phyloP scores from a whole-genome alignment of 1,140 invertebrate genomes.

The Orchesella cincta region DNA sequence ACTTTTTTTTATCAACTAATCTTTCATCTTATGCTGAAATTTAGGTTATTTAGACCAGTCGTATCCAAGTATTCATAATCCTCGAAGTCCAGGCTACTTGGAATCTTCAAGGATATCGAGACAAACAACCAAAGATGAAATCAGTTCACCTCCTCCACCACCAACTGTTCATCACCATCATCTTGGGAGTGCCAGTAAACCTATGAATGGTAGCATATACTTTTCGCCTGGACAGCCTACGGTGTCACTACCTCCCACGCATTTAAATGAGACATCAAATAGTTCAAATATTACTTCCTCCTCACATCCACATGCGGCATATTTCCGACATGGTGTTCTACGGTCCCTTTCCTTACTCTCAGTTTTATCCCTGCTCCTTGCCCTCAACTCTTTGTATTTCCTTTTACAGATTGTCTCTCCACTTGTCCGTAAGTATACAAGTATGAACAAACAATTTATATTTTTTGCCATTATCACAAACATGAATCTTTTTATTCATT shows the following conservation, averaged over 20 bases:
- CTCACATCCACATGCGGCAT: constrained; percentile 27
- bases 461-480: no score
- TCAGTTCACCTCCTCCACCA: constrained; percentile 22
- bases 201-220: constrained; percentile 49
- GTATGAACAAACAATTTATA: constrained; percentile 1
- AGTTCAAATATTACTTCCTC: constrained; percentile 39
- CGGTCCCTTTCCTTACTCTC: constrained; percentile 46
- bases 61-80: constrained; percentile 48
- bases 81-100: constrained; percentile 37
- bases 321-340: constrained; percentile 48
- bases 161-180: constrained; percentile 13
- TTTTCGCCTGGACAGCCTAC: constrained; percentile 41
- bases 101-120: constrained; percentile 47
- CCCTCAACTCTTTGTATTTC: constrained; percentile 49
- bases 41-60: constrained; percentile 49
- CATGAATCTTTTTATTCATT: no score
- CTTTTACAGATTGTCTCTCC: constrained; percentile 48
- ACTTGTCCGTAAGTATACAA: constrained; percentile 39
- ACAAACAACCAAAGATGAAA: constrained; percentile 32
- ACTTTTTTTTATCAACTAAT: neutral
- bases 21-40: neutral
- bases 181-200: neutral
- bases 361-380: constrained; percentile 47
- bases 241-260: constrained; percentile 37
- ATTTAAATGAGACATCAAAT: constrained; percentile 42